Evolutionary conservation across 2,888 invertebrate genomes (phyloP).

Genomic region (Aradus depressus): DNA sequence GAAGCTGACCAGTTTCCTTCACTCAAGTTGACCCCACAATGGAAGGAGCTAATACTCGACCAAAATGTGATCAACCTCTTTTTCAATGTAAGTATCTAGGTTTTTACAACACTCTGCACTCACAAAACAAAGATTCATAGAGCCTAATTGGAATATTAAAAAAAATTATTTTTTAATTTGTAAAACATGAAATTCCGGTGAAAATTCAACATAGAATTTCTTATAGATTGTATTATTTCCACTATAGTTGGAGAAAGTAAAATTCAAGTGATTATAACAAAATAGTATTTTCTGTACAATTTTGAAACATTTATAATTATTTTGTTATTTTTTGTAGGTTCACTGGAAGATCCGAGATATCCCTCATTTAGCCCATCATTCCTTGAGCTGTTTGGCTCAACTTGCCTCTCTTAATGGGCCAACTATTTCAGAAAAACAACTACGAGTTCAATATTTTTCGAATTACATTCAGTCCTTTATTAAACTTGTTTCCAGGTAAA

Average conservation of each 20-base stretch:
- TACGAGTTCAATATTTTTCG: slow-evolving; percentile 45
- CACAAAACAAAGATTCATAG: no score
- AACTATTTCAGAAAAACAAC: slow-evolving; percentile 42
- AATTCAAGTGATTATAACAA: not conserved
- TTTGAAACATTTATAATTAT: not conserved
- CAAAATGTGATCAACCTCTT: slow-evolving; percentile 63
- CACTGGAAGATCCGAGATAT: slow-evolving; percentile 71
- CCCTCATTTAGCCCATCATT: slow-evolving; percentile 62
- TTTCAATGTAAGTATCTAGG: slow-evolving; percentile 51
- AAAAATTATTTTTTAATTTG: not conserved
- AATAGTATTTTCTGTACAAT: not conserved
- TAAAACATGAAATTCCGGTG: not conserved
- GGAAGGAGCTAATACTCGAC: slow-evolving; percentile 67
- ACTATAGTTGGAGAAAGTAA: not conserved
- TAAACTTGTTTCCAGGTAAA: slow-evolving; percentile 47
- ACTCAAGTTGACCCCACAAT: slow-evolving; percentile 49
- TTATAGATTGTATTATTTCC: not conserved
- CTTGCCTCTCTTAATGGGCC: slow-evolving; percentile 57
- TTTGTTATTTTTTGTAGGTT: slow-evolving; percentile 37
- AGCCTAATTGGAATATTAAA: not conserved
- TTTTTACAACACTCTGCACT: slow-evolving; percentile 2
- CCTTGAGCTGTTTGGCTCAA: slow-evolving; percentile 71
- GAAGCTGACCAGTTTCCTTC: slow-evolving; percentile 49
- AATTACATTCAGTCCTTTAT: slow-evolving; percentile 50
- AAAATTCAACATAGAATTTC: not conserved